A percentile compares a stretch with the other conserved stretches of the same genome.
Conservation (phyloP, 2,797 vertebrate genomes). For the Hippopotamyrus pictus region DNA sequence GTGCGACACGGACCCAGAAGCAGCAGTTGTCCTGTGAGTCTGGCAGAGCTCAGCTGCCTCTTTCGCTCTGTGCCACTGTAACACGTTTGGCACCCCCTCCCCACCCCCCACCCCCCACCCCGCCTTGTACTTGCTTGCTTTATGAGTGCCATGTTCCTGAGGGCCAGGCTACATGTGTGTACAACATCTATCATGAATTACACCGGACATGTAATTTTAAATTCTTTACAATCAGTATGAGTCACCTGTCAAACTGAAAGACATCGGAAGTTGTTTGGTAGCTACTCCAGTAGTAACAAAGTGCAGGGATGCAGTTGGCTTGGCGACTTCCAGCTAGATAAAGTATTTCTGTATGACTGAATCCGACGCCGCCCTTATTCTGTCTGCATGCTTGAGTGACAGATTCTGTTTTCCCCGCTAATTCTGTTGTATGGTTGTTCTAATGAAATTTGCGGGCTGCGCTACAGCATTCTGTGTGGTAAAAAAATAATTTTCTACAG, state of each 20-base stretch:
- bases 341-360: background rate
- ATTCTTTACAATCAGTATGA: background rate
- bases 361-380: background rate
- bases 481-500: slow-evolving; percentile 36
- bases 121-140: background rate
- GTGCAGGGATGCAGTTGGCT: background rate
- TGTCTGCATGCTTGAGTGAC: background rate
- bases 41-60: slow-evolving; percentile 16
- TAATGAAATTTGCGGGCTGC: background rate
- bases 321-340: background rate
- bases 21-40: slow-evolving; percentile 65
- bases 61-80: too few relatives aligned
- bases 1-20: slow-evolving; percentile 64
- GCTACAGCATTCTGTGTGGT: background rate
- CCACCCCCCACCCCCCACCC: too few relatives aligned
- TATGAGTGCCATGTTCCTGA: background rate
- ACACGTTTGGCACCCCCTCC: background rate
- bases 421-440: background rate
- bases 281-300: background rate
- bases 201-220: background rate
- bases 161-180: background rate
- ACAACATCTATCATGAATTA: background rate
- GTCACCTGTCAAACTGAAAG: background rate
- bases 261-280: background rate
- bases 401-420: background rate